phyloP scores from a whole-genome alignment of 2,888 invertebrate genomes.

The Sinopyrophorus schimmeli region DNA sequence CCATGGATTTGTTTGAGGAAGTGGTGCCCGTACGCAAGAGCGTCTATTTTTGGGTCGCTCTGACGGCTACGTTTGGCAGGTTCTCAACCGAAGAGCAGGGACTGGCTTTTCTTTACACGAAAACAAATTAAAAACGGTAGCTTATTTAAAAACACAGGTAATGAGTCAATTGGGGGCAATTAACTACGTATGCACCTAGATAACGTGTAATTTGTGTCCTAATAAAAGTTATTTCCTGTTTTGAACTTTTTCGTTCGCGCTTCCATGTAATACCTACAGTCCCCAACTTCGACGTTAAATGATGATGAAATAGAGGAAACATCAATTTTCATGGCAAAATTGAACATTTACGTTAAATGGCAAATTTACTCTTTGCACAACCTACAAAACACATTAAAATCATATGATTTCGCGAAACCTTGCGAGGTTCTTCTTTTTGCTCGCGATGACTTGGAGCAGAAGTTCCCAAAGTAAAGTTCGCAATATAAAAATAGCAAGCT shows the following conservation, averaged over 20 bases:
- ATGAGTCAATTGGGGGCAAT: slow-evolving; percentile 10
- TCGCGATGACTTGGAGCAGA: too few species aligned
- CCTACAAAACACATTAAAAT: too few species aligned
- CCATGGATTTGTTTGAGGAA: slow-evolving; percentile 18
- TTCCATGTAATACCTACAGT: too few species aligned
- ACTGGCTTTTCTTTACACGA: too few species aligned
- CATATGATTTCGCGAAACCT: too few species aligned
- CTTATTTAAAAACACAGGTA: neutral
- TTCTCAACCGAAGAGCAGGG: slow-evolving; percentile 16
- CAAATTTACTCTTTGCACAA: slow-evolving; percentile 8
- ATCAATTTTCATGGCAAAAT: slow-evolving; percentile 9
- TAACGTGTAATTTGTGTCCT: slow-evolving; percentile 16
- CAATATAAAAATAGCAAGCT: too few species aligned
- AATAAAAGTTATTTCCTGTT: slow-evolving; percentile 19
- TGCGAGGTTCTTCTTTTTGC: too few species aligned
- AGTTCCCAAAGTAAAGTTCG: too few species aligned
- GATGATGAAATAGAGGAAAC: slow-evolving; percentile 17
- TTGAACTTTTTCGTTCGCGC: slow-evolving; percentile 15
- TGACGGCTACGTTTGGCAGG: slow-evolving; percentile 19
- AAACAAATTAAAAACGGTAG: neutral
- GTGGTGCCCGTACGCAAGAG: slow-evolving; percentile 14
- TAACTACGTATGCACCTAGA: slow-evolving; percentile 8
- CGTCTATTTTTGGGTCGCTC: slow-evolving; percentile 10
- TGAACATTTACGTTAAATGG: slow-evolving; percentile 14
- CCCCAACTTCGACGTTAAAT: slow-evolving; percentile 9